A percentile compares a stretch with the other conserved stretches of the same genome.
Evolutionary conservation across 2,113 vertebrate species (phyloP).

Genomic region (Sisor rabdophorus): DNA sequence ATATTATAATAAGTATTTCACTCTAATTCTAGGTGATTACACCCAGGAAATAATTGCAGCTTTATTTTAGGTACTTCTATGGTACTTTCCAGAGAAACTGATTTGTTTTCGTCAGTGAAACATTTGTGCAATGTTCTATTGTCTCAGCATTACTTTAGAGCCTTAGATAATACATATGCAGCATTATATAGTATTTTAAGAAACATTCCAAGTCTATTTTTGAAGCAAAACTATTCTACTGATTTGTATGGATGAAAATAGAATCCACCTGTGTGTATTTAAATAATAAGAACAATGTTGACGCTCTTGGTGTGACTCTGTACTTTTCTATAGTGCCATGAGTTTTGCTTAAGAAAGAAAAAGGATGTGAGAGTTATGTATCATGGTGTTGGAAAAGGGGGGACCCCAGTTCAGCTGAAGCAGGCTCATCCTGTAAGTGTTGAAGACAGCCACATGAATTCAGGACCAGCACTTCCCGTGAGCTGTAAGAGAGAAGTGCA

Average conservation of each 20-base stretch:
- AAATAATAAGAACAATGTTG: not conserved
- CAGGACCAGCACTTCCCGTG: constrained; percentile 39
- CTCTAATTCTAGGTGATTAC: no score
- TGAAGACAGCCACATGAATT: not conserved
- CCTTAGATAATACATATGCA: not conserved
- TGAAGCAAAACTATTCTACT: not conserved
- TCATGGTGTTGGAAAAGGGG: constrained; percentile 2
- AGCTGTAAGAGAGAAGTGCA: constrained; percentile 59
- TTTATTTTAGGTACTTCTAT: constrained; percentile 8
- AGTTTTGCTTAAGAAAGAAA: constrained; percentile 36
- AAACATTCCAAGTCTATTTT: not conserved
- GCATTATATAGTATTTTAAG: not conserved
- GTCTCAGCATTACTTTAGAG: no score
- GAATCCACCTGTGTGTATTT: not conserved
- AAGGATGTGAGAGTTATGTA: constrained; percentile 36
- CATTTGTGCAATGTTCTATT: not conserved
- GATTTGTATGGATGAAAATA: not conserved
- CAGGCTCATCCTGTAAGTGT: not conserved
- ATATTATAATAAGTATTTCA: no score
- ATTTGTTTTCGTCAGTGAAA: no score
- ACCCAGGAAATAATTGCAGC: not conserved
- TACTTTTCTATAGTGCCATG: constrained; percentile 14
- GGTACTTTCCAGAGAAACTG: constrained; percentile 2
- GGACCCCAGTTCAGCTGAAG: not conserved
- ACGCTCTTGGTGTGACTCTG: not conserved